Percentiles rank a stretch among this genome's conserved stretches.
Conservation (phyloP, 2,888 invertebrate genomes). For the Hartigia nigra region DNA sequence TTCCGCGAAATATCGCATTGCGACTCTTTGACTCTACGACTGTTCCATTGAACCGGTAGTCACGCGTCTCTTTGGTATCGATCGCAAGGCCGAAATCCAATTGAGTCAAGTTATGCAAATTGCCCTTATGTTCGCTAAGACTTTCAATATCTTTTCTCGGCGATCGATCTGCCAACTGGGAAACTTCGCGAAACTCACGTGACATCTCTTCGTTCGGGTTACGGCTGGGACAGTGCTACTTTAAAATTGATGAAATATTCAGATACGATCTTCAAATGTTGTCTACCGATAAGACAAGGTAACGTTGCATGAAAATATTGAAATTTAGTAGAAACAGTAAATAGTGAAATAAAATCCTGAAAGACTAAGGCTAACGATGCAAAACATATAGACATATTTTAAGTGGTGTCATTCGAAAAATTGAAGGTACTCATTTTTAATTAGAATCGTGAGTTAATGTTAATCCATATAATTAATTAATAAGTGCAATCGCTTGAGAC, state of each 20-base stretch:
- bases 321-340: not conserved
- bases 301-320: too few relatives aligned
- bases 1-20: not conserved
- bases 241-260: not conserved
- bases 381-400: not conserved
- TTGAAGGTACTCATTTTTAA: not conserved
- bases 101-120: slow-evolving; percentile 51
- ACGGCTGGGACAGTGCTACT: not conserved
- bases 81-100: slow-evolving; percentile 44
- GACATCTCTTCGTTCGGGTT: not conserved
- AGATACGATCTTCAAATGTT: too few relatives aligned
- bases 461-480: not conserved
- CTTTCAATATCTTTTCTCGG: slow-evolving; percentile 30
- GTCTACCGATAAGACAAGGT: too few relatives aligned
- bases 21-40: not conserved
- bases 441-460: not conserved
- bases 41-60: not conserved
- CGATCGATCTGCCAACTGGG: not conserved
- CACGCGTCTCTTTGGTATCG: slow-evolving; percentile 20
- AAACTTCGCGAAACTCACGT: not conserved
- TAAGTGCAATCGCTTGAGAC: not conserved
- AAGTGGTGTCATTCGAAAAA: not conserved
- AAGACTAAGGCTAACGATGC: too few relatives aligned
- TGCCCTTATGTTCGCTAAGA: slow-evolving; percentile 37
- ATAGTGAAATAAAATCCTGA: not conserved